Conservation (phyloP, 2,888 invertebrate genomes). For the Drosophila mayaguana region DNA sequence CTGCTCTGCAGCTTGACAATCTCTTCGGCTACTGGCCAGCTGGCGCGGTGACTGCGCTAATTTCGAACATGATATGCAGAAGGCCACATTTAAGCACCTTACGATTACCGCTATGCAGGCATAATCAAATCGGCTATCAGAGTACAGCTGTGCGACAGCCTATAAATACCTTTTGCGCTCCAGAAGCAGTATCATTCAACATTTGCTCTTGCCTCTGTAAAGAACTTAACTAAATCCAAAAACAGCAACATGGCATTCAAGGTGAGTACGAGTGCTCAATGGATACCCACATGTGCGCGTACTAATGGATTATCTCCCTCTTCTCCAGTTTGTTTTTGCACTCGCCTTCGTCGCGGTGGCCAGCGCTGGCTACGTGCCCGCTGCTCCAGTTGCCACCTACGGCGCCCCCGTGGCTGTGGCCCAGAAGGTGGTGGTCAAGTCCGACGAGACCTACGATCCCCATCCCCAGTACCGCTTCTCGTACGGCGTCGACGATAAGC, state of each 20-base stretch:
- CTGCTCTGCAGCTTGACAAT: conserved; percentile 64
- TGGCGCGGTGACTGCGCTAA: conserved; percentile 74
- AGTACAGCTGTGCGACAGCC: conserved; percentile 49
- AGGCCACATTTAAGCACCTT: conserved; percentile 74
- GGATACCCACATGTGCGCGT: conserved; percentile 1
- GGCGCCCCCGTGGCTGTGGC: conserved; percentile 74
- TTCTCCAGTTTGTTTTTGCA: conserved; percentile 78
- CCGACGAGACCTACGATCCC: conserved; percentile 80
- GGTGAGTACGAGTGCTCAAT: conserved; percentile 64
- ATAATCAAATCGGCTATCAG: conserved; percentile 50
- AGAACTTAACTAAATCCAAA: conserved; percentile 67
- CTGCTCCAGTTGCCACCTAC: conserved; percentile 70
- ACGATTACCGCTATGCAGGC: conserved; percentile 51
- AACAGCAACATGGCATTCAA: conserved; percentile 80
- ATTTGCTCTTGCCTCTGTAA: conserved; percentile 64
- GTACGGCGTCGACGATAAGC: conserved; percentile 82
- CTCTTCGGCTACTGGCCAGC: conserved; percentile 46
- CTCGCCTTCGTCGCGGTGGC: conserved; percentile 81
- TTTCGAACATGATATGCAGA: conserved; percentile 80
- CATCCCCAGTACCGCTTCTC: conserved; percentile 83
- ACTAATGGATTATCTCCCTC: conserved; percentile 45
- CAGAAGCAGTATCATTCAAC: conserved; percentile 71
- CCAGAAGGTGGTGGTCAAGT: conserved; percentile 76
- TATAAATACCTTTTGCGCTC: conserved; percentile 67
- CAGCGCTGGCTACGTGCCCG: conserved; percentile 78